These are phyloP conservation scores for Copidosoma aretas DNA, from an alignment of 2,888 invertebrate species.

Conservation along the genomic window DNA sequence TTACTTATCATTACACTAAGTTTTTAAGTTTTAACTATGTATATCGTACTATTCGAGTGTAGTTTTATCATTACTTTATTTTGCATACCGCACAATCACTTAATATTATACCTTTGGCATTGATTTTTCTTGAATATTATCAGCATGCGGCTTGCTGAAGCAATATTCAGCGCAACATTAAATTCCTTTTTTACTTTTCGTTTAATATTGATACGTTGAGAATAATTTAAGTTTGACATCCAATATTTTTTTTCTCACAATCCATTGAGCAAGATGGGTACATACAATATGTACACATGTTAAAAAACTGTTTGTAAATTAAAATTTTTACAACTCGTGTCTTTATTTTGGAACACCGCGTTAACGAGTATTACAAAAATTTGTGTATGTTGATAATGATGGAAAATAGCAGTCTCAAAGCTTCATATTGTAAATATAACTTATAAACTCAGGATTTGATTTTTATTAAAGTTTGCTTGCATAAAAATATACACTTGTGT, in stretches of 20 bases:
- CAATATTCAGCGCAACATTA: slow-evolving; percentile 20
- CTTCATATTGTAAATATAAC: slow-evolving; percentile 38
- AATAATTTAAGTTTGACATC: neutral
- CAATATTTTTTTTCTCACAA: too few relatives aligned
- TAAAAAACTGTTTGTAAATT: too few relatives aligned
- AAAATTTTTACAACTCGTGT: too few relatives aligned
- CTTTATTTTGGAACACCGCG: too few relatives aligned
- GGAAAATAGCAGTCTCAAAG: neutral
- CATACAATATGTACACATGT: too few relatives aligned
- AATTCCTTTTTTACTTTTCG: slow-evolving; percentile 15
- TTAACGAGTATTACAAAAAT: too few relatives aligned
- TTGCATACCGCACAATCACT: slow-evolving; percentile 41
- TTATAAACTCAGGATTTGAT: slow-evolving; percentile 50
- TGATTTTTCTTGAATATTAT: slow-evolving; percentile 31
- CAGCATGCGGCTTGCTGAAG: slow-evolving; percentile 27
- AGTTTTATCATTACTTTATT: slow-evolving; percentile 35
- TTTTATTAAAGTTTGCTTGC: slow-evolving; percentile 51
- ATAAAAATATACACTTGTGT: slow-evolving; percentile 41
- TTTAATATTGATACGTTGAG: slow-evolving; percentile 18
- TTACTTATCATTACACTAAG: neutral
- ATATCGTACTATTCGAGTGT: slow-evolving; percentile 18
- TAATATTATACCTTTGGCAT: slow-evolving; percentile 36
- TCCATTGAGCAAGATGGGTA: too few relatives aligned
- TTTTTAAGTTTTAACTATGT: slow-evolving; percentile 38
- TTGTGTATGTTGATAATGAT: too few relatives aligned